Conservation (phyloP, 2,113 vertebrate genomes). For the Pygoscelis adeliae region DNA sequence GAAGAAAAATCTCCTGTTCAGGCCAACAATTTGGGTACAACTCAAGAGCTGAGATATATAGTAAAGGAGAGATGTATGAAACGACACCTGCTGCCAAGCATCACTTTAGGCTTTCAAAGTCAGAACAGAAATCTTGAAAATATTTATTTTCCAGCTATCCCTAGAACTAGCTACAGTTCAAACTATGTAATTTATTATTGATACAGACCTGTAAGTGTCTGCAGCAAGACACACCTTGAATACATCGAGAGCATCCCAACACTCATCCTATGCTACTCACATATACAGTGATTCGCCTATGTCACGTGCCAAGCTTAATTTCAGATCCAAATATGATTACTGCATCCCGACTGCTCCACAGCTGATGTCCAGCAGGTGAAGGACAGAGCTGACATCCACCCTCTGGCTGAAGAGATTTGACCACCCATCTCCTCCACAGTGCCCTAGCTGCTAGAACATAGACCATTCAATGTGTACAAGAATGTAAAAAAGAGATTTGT, state of each 20-base stretch:
- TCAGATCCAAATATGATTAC: not conserved
- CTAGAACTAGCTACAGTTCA: not conserved
- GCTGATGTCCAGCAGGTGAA: not conserved
- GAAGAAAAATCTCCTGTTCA: not conserved
- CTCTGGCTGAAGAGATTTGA: not conserved
- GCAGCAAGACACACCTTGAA: not conserved
- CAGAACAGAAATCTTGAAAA: not conserved
- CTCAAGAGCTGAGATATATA: not conserved
- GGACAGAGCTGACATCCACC: accelerated
- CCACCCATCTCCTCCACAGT: not conserved
- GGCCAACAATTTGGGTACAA: not conserved
- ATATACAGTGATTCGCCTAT: not conserved
- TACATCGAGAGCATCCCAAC: not conserved
- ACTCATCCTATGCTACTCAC: not conserved
- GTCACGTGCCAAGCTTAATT: not conserved
- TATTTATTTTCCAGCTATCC: not conserved
- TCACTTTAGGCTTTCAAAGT: not conserved
- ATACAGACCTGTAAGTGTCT: not conserved
- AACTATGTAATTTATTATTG: not conserved
- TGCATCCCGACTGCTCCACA: not conserved
- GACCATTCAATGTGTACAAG: accelerated
- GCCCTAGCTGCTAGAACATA: not conserved
- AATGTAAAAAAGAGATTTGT: accelerated
- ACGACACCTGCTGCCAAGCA: not conserved
- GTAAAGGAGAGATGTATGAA: not conserved